phyloP scores from a whole-genome alignment of 2,888 invertebrate species.

The Syritta pipiens region DNA sequence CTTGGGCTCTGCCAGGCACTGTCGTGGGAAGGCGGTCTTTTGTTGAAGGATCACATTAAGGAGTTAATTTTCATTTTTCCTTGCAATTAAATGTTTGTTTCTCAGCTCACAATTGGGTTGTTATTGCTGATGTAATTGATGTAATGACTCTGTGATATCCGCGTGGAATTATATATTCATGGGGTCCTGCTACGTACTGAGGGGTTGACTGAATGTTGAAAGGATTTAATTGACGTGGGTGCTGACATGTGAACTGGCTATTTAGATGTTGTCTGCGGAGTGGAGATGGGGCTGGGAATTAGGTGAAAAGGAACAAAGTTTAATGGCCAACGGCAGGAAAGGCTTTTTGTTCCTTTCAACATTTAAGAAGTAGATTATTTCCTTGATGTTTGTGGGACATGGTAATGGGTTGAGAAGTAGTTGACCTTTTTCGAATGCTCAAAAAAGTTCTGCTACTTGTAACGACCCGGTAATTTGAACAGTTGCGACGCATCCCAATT shows the following conservation, averaged over 20 bases:
- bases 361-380: constrained; percentile 14
- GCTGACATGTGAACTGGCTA: constrained; percentile 44
- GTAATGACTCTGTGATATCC: constrained; percentile 31
- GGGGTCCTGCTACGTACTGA: neutral
- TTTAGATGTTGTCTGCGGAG: constrained; percentile 43
- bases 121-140: constrained; percentile 32
- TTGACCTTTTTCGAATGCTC: no score
- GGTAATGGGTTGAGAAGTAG: no score
- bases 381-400: neutral
- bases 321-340: constrained; percentile 30
- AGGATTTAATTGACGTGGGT: constrained; percentile 11
- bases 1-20: no score
- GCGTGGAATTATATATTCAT: constrained; percentile 46
- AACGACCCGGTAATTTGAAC: no score
- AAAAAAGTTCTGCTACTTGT: no score
- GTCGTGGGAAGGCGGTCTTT: neutral
- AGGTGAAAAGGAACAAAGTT: constrained; percentile 25
- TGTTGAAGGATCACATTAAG: constrained; percentile 54
- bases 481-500: no score
- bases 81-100: constrained; percentile 51
- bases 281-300: constrained; percentile 1
- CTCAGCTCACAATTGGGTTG: constrained; percentile 30
- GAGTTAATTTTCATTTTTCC: constrained; percentile 7
- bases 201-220: neutral
- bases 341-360: constrained; percentile 13